Percentiles rank a stretch among this genome's conserved stretches.
phyloP scores from a whole-genome alignment of 2,888 invertebrate genomes.

The Netelia virgata region DNA sequence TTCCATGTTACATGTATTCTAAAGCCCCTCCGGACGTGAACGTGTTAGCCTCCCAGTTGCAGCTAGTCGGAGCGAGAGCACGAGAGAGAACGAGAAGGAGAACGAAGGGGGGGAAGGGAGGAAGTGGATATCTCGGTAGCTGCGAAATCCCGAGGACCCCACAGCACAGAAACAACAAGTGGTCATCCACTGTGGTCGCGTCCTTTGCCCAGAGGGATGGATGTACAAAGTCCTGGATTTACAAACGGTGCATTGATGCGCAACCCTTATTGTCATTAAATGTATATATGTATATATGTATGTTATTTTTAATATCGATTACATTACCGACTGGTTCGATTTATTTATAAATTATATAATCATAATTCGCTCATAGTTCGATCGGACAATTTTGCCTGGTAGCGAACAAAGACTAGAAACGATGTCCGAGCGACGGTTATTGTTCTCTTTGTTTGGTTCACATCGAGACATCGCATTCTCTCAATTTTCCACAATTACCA shows the following conservation, averaged over 20 bases:
- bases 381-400: no score
- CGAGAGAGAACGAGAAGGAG: not conserved
- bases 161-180: slow-evolving; percentile 60
- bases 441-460: not conserved
- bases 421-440: not conserved
- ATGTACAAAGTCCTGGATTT: not conserved
- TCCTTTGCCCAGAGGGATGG: not conserved
- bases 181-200: slow-evolving; percentile 40
- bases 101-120: not conserved
- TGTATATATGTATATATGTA: not conserved
- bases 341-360: no score
- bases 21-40: slow-evolving; percentile 40
- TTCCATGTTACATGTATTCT: slow-evolving; percentile 37
- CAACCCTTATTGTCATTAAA: slow-evolving; percentile 1
- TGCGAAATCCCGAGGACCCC: slow-evolving; percentile 37
- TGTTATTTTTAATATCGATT: no score
- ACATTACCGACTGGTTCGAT: no score
- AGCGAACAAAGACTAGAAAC: no score
- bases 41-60: slow-evolving; percentile 36
- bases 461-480: slow-evolving; percentile 48
- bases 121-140: slow-evolving; percentile 12
- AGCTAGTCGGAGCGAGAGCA: slow-evolving; percentile 36
- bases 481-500: slow-evolving; percentile 60
- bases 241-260: not conserved
- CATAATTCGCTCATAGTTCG: no score